Percentiles rank a stretch among this genome's conserved stretches.
Evolutionary conservation across 2,888 invertebrate species (phyloP).

Genomic region (Rotaria macrura): DNA sequence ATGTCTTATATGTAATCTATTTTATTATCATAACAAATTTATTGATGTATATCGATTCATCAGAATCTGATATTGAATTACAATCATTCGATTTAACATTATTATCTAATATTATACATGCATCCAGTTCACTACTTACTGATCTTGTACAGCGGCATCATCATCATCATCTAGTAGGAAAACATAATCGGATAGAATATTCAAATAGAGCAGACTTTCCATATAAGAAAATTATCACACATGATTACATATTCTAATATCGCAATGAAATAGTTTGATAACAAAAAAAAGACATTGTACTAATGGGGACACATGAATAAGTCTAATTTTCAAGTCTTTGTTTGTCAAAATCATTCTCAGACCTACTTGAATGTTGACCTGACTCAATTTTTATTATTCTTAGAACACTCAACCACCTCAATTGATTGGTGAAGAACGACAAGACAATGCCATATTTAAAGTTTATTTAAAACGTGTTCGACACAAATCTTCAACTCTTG

Average conservation of each 20-base stretch:
- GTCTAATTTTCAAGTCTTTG: not conserved
- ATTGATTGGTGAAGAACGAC: not conserved
- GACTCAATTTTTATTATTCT: too few relatives aligned
- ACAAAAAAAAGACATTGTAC: not conserved
- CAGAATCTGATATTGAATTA: not conserved
- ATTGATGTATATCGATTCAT: not conserved
- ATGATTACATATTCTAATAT: not conserved
- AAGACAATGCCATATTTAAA: slow-evolving; percentile 1
- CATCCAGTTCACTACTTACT: not conserved
- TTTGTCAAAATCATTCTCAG: too few relatives aligned
- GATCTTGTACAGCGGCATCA: not conserved
- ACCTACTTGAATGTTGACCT: too few relatives aligned
- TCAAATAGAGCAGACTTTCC: not conserved
- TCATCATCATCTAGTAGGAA: not conserved
- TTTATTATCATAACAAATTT: not conserved
- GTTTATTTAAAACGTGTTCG: not conserved
- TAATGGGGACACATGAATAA: not conserved
- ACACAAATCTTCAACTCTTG: not conserved
- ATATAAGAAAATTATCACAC: not conserved
- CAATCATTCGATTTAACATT: not conserved
- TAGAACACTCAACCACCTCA: not conserved
- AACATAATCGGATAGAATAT: not conserved
- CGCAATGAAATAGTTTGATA: not conserved
- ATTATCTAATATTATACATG: not conserved
- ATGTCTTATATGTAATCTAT: not conserved